Base-by-base conservation (phyloP, 1,140 invertebrate species). In the Trichonephila inaurata region DNA sequence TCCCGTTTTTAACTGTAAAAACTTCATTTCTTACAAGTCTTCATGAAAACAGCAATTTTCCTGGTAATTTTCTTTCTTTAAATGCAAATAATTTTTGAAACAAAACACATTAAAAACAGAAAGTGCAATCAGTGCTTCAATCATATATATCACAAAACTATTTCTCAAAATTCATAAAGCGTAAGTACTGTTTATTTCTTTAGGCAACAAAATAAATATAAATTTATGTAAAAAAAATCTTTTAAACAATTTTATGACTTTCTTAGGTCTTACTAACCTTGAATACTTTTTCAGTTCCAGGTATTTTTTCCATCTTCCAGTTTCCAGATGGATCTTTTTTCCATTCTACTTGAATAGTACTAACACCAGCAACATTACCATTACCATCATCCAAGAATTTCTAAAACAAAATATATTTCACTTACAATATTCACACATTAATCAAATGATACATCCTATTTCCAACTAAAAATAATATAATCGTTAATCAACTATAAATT, bases 241-340 rank as follows among this genome's bases (percentile, higher is more conserved):
- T 51, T 51, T 51, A 40, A 40, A 40, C 3, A 40, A 0, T 51
- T 51, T 51, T 51, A 12, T 12, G 10, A 51, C 10, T 10, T 51
- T 1, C 7, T 51, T 10, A 51, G 10, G 51, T 8, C 0, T 12
- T 60, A 61, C 62, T 64, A 88, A 95, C 96, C 94, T 97, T 96
- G 94, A 95, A 95, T 19, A 94, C 94, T 91, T 97, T 97, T 96
- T 98, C 98, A 62, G 97, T 97, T 64, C 97, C 98, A 94, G 97
- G 96, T 83, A 98, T 96, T 97, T 99, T 98, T 89, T 97, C 97
- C 98, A 99, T 99, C 95, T 98, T 98, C 99, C 99, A 99, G 94
- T 98, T 96, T 1, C 99, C 99, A 94, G 97, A 97, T 10, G 83
- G 40, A 96, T 99, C 98, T 96, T 99, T 98, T 28, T 96, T 97